Base-by-base conservation (phyloP, 2,888 invertebrate species). In the Dynastes tityus region DNA sequence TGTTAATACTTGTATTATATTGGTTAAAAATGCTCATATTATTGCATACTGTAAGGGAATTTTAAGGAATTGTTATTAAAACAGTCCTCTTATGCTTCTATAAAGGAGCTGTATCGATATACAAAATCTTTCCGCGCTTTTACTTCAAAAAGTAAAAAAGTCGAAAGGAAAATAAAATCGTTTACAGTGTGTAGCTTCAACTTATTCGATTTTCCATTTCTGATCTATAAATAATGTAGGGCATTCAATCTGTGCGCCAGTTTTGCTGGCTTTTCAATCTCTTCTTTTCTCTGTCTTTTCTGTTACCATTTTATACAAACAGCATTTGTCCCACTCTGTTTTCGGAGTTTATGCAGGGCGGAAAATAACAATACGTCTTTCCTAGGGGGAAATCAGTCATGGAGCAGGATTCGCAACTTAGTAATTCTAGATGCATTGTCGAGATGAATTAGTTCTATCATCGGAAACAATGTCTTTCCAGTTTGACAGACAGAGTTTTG, bases 141-240 rank as follows among this genome's bases (percentile, higher is more conserved):
- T 32, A 45, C 45, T 27, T 13, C 73, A 73, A 63, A 63, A 74
- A 63, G 63, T 61, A 63, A 74, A 63, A 58, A 74, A 61, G 27
- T 49, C 49, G 45, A 45, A 74, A 49, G 61, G 45, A 45, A 74
- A 74, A 74, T 74, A 74, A 74, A 74, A 74, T 74, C 61, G 73
- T 63, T 61, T 74, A 55, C 49, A 61, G 45, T 22, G 73, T 63
- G 22, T 61, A 61, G 73, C 73, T 74, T 74, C 73, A 61, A 74
- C 73, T 74, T 74, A 74, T 78, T 78, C 78, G 78, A 73, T 78
- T 78, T 78, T 78, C 78, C 74, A 78, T 78, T 73, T 67, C 78
- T 73, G 63, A 53, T 65, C 74, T 73, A 78, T 78, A 78, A 78
- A 78, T 78, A 78, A 78, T 78, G 78, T 78, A 78, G 78, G 55